Evolutionary conservation across 2,888 invertebrate genomes (phyloP), one percentile per base, ranked within the genome.

Genomic region (Drosophila atripex): DNA sequence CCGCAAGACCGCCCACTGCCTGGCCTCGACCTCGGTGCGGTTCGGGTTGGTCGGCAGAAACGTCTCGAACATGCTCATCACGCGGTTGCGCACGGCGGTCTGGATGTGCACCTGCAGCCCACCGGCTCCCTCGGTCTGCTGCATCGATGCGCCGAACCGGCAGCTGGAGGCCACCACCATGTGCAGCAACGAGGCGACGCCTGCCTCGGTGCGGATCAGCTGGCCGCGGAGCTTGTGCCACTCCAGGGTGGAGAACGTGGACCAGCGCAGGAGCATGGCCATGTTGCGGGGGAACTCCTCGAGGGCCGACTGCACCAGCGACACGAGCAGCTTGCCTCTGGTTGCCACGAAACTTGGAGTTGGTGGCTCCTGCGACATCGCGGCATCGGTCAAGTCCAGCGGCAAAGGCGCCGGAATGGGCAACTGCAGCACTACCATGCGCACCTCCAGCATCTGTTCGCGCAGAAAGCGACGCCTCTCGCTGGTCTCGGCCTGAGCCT

Each of bases 261-360:
- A 90, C 82, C 88, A 91, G 73, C 90, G 91, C 32, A 93, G 92
- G 25, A 94, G 88, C 8, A 94, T 84, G 63, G 92, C 92, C 53
- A 94, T 90, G 89, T 95, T 95, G 66, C 93, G 93, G 0, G 94
- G 94, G 88, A 93, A 94, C 30, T 91, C 91, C 7, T 88, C 78
- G 1, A 93, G 84, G 0, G 92, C 92, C 28, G 88, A 41, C 84
- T 78, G 30, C 18, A 93, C 77, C 4, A 92, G 74, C n/a, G 89
- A 86, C 1, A 55, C 18, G 14, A 83, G 9, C 5, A 21, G 25
- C 1, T 14, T 11, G 35, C 16, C 3, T 9, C 3, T 11, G 11
- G 5, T n/a, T 1, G 21, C 16, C 8, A 21, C 21, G 21, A 23
- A 5, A 5, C 21, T 23, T 5, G 21, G 21, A 23, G 21, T 23